Evolutionary conservation across 1,140 invertebrate genomes (phyloP).

Genomic region (Bombus breviceps): DNA sequence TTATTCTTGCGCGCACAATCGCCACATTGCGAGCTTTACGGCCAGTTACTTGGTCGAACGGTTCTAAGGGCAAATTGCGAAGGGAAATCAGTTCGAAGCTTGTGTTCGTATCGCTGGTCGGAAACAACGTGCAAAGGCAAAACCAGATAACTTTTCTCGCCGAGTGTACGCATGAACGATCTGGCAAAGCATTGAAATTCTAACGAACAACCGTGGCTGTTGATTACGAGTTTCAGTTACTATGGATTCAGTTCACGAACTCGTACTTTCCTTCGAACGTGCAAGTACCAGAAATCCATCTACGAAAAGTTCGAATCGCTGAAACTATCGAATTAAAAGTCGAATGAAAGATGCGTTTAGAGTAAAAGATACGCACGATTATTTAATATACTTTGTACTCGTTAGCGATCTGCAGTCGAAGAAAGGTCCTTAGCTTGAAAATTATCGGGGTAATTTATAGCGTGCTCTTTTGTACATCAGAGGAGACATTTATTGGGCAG

Average conservation of each 20-base stretch:
- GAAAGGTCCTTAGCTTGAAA: background rate
- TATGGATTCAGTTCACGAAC: background rate
- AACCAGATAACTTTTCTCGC: slow-evolving; percentile 1
- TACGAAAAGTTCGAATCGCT: too few species aligned
- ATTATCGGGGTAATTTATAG: background rate
- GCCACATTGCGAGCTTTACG: background rate
- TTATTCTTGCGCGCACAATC: background rate
- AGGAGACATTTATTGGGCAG: slow-evolving; percentile 10
- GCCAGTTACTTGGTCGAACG: background rate
- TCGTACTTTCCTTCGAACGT: background rate
- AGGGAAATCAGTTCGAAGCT: background rate
- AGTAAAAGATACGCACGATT: too few species aligned
- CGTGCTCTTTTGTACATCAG: background rate
- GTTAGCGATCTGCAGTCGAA: too few species aligned
- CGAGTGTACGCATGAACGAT: background rate
- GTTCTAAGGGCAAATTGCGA: background rate
- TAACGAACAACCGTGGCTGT: background rate
- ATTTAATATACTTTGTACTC: too few species aligned
- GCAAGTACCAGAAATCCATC: too few species aligned
- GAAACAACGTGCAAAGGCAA: too few species aligned
- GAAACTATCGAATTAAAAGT: too few species aligned
- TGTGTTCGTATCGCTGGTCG: too few species aligned
- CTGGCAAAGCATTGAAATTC: background rate
- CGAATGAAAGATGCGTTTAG: too few species aligned
- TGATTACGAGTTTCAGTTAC: too few species aligned